Base-by-base conservation (phyloP, 1,140 invertebrate species). In the Drosophila kikkawai region DNA sequence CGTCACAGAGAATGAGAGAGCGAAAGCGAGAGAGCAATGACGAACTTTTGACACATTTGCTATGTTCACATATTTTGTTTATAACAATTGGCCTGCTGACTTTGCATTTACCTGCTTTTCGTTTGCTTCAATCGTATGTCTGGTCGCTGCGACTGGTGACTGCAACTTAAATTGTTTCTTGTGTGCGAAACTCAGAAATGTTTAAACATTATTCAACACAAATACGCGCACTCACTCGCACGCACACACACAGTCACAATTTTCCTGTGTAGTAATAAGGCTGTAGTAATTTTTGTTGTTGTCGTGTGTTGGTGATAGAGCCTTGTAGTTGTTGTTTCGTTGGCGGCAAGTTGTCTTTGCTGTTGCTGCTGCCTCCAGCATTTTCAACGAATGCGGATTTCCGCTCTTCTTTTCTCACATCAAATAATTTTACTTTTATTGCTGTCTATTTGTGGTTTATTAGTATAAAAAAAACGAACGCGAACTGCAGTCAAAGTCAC, bases 401-500 rank as follows among this genome's bases (percentile, higher is more conserved):
- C 15, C 57, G 44, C 45, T 58, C 51, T 56, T 47, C 47, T 36
- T 64, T 13, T 51, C 6, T 51, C 50, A 53, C 59, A 76, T 82
- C 51, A 48, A 71, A 76, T 76, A 60, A 57, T 45, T 61, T 57
- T 68, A 80, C 47, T 73, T 80, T 56, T 64, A 63, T 73, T 48
- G 74, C 50, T 61, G 26, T 59, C 19, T 17, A 37, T 56, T 75
- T 60, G 39, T 64, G 42, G 63, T 57, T 51, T 42, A 64, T 75
- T 66, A 56, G 48, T 69, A 61, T 67, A 78, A 73, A 79, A 44
- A 51, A 71, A 59, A 78, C 56, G 77, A 81, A 90, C 85, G 77
- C 70, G 69, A 90, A 84, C 66, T 88, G 83, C 83, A 87, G 79
- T 86, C 83, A 86, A 86, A 86, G 83, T 87, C 83, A 86, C 82